Base-by-base conservation (phyloP, 2,797 vertebrate species). In the Lacerta viridis region DNA sequence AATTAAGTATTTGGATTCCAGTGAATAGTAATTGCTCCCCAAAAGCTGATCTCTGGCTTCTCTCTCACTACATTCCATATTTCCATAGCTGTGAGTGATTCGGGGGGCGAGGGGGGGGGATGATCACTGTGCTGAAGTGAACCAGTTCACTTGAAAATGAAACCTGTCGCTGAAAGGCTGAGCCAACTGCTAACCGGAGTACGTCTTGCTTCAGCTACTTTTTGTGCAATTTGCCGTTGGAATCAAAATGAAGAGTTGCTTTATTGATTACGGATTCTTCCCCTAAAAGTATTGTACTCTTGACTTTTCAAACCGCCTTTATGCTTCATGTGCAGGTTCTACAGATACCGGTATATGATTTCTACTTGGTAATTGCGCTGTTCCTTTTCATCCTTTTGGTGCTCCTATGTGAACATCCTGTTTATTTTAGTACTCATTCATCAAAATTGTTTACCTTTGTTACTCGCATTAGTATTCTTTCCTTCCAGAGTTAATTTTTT, bases 261-360 rank as follows among this genome's bases (percentile, higher is more conserved):
- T 29, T 13, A 83, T 43, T 81, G 11, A 81, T 81, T 81, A 66
- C 20, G 59, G 41, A 10, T 81, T 64, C 61, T 81, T 81, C 36
- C 80, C 27, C 41, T 39, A 41, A 95, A 96, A 68, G 29, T 13
- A 71, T 33, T n/a, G 15, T 29, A 33, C n/a, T 15, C 69, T 33
- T 29, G n/a, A 71, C 69, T 71, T 71, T n/a, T 71, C 29, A 33
- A 71, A 71, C 13, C 0, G n/a, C 29, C 69, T 29, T 71, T 33
- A 71, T 27, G 17, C 17, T 59, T 59, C 17, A 59, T 17, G 55
- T 59, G 18, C 55, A 59, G 55, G 27, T 68, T 68, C 8, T 68
- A 68, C 29, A 71, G 69, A 29, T 5, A 33, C 33, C 33, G 33
- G 33, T 33, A 33, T 33, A 33, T 71, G 69, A 71, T n/a, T 15